Evolutionary conservation across 1,140 invertebrate genomes (phyloP), one percentile per base, ranked within the genome.

Genomic region (Psilanteris sp.): DNA sequence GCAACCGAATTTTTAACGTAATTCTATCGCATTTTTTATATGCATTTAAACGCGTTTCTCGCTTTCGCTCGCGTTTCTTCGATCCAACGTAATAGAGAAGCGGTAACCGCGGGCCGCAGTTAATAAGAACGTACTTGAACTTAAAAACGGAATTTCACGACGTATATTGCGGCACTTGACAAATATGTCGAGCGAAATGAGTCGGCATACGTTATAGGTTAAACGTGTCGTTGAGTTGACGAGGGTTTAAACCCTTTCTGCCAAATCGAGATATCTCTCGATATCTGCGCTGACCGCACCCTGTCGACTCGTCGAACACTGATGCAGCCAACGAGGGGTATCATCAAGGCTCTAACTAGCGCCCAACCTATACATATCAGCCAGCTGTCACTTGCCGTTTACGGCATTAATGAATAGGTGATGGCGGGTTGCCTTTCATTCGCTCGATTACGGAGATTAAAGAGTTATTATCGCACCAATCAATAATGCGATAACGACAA

Each of bases 311-410:
- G 61, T 61, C 52, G 43, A 74, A 62, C 48, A 48, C 64, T 62
- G 52, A 52, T 50, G 15, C 46, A 32, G 20, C 36, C 61, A 61
- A 46, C 48, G 32, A 68, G 54, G 46, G 71, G 27, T 54, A 67
- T 54, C 61, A 52, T 48, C 46, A 52, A 61, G 61, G 44, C 57
- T 57, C 34, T 68, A 68, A 64, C 72, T 66, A 66, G 48, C 48
- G 15, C 62, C 50, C 50, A 32, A 26, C 64, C 55, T 67, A 52
- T 62, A 68, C 68, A 64, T 64, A 72, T 66, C 64, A 32, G 72
- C 78, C 81, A 83, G 75, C 80, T 83, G 80, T 82, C 81, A 81
- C 77, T 81, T 74, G 79, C 78, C 77, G 79, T 81, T 82, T 82
- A 81, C 78, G 78, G 50, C 73, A 74, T 80, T 83, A 83, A 81